Evolutionary conservation across 2,797 vertebrate genomes (phyloP), one percentile per base, ranked within the genome.

Genomic region (Rhinichthys osculus): DNA sequence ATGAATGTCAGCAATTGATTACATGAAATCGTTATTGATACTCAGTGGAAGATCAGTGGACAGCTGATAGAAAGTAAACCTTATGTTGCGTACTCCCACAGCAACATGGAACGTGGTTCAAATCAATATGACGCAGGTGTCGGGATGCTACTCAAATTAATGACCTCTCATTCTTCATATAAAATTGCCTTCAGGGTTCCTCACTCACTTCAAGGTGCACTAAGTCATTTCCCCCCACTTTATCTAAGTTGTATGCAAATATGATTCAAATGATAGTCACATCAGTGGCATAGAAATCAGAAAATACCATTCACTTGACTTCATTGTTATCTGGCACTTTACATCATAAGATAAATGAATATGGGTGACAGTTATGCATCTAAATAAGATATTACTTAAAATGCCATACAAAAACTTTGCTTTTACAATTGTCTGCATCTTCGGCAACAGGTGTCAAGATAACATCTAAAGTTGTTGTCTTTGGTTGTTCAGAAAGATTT

Each of bases 161-260:
- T 13, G 10, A 11, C 30, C 40, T 54, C 23, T 67, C 7, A 67
- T 38, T 77, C 23, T 38, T 52, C 9, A 27, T 66, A 13, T 16
- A 27, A 52, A 50, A 23, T 14, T 82, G 69, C 74, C 5, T 79
- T 69, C 7, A 78, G 47, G 13, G 40, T 59, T 50, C 76, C 70
- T 50, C 42, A 21, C 62, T 33, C 59, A 67, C 44, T 54, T 67
- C 47, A 84, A 66, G 82, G 82, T 84, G 72, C 82, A 84, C 73
- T 69, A 69, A 84, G 73, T 67, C 35, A 54, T 77, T 54, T 83
- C 35, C 62, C 10, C 42, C 9, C 30, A 27, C 23, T 40, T 78
- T 62, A 62, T 62, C 30, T 7, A 77, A 40, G 33, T 40, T 62
- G 35, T 27, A 27, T 27, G 27, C 2, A 40, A 23, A 59, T 59